A percentile compares a stretch with the other conserved stretches of the same genome.
Conservation (phyloP, 2,113 vertebrate genomes). For the Struthio camelus region DNA sequence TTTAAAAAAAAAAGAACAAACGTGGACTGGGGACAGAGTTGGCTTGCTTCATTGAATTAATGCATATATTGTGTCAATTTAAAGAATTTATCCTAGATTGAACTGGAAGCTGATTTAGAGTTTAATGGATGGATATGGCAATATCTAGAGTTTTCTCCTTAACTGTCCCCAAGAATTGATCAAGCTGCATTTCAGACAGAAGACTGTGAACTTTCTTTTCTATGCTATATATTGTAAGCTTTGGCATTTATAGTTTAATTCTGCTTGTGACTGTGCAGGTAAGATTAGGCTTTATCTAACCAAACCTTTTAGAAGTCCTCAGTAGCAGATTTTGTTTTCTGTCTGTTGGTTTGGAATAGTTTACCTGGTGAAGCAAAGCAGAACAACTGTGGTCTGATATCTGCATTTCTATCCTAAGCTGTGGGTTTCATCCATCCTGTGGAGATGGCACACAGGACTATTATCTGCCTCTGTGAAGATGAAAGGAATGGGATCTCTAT, state of each 20-base stretch:
- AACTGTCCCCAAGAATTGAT: neutral
- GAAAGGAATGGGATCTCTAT: no score
- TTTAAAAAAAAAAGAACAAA: neutral
- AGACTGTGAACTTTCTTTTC: neutral
- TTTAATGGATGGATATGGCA: neutral
- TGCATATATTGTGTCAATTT: neutral
- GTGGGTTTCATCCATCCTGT: neutral
- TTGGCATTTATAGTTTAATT: neutral
- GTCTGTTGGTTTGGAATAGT: neutral
- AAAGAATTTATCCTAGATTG: neutral
- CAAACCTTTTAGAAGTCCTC: neutral
- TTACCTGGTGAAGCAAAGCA: neutral
- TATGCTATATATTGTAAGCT: neutral
- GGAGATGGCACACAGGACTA: neutral
- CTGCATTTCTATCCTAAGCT: neutral
- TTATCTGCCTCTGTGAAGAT: neutral
- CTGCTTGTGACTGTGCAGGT: neutral
- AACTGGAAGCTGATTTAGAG: neutral
- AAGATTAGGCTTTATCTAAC: neutral
- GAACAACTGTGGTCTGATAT: neutral
- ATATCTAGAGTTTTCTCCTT: neutral
- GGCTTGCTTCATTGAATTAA: neutral
- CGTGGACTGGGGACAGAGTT: neutral
- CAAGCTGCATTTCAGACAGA: neutral
- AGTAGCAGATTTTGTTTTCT: neutral